These are phyloP conservation scores for Panulirus ornatus DNA, from an alignment of 1,140 invertebrate genomes.

Conservation along the genomic window DNA sequence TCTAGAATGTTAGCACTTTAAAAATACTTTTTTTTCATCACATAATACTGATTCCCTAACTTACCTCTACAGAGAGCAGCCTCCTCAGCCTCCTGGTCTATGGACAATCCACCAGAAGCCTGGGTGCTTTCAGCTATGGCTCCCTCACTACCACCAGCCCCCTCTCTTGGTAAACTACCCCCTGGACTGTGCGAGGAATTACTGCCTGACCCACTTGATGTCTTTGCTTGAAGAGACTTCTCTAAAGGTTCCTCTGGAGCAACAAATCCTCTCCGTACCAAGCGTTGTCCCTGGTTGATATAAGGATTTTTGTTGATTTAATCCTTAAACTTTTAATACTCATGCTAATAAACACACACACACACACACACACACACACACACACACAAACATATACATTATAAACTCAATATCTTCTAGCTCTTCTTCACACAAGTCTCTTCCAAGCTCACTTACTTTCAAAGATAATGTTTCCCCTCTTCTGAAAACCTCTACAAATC, in stretches of 20 bases:
- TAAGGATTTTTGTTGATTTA: too few species aligned
- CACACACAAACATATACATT: too few species aligned
- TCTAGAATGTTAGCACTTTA: too few species aligned
- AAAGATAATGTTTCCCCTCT: too few species aligned
- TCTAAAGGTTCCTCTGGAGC: conserved; percentile 86
- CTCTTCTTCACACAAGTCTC: too few species aligned
- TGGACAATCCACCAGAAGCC: not conserved
- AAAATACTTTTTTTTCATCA: not conserved
- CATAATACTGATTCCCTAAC: not conserved
- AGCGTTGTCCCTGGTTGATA: conserved; percentile 66
- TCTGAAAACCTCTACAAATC: too few species aligned
- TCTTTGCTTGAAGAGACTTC: conserved; percentile 83
- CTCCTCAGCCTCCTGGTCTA: conserved; percentile 34
- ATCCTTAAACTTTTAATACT: too few species aligned
- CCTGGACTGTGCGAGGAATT: conserved; percentile 35
- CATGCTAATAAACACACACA: too few species aligned
- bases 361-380: too few species aligned
- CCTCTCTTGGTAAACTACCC: conserved; percentile 14
- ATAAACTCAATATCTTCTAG: too few species aligned
- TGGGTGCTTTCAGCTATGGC: conserved; percentile 27
- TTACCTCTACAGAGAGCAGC: conserved; percentile 26
- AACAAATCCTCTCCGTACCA: conserved; percentile 79
- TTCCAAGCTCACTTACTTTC: too few species aligned
- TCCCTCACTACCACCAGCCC: conserved; percentile 5
- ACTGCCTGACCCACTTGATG: conserved; percentile 64